These are phyloP conservation scores for Rhynchomys soricoides DNA, from an alignment of 2,113 vertebrate genomes.

Conservation along the genomic window DNA sequence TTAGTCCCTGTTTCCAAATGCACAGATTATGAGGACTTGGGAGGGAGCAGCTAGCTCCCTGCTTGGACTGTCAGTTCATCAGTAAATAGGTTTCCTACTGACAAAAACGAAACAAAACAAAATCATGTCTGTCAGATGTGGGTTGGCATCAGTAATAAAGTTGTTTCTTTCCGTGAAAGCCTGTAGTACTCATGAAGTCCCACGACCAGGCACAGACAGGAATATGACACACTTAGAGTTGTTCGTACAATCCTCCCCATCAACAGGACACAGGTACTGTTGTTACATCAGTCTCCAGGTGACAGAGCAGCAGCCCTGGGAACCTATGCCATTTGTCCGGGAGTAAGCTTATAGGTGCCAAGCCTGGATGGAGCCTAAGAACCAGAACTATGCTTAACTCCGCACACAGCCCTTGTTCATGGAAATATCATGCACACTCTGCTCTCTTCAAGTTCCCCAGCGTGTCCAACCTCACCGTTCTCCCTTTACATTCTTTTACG, in stretches of 20 bases:
- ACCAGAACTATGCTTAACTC: neutral
- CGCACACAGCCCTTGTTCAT: neutral
- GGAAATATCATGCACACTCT: neutral
- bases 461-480: neutral
- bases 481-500: neutral
- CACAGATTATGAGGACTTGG: neutral
- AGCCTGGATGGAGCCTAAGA: neutral
- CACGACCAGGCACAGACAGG: neutral
- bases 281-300: neutral
- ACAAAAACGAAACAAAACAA: neutral
- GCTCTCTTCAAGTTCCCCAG: neutral
- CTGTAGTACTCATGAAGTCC: neutral
- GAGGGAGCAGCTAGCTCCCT: neutral
- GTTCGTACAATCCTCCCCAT: neutral
- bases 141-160: neutral
- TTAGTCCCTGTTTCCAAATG: neutral
- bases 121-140: neutral
- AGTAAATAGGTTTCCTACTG: constrained; percentile 7
- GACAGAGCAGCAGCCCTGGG: neutral
- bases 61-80: neutral
- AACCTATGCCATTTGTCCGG: neutral
- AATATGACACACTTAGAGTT: neutral
- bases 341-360: neutral
- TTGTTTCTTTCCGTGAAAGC: constrained; percentile 4
- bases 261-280: neutral